phyloP scores from a whole-genome alignment of 2,888 invertebrate genomes.

The Tinea trinotella region DNA sequence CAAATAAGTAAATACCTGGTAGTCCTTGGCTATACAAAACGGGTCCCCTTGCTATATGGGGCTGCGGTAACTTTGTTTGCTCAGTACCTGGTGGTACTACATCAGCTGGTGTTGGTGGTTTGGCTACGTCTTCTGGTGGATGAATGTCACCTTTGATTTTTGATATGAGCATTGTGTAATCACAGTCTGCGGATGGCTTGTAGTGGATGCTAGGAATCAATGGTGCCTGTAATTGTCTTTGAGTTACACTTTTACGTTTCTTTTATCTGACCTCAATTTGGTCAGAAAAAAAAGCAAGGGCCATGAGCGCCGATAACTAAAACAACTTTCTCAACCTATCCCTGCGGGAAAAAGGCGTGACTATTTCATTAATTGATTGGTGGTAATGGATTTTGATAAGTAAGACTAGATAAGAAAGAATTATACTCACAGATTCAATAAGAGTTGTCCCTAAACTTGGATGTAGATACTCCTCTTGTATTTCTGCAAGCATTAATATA shows the following conservation, averaged over 20 bases:
- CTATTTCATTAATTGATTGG: no score
- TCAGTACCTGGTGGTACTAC: conserved; percentile 57
- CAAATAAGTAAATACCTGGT: background rate
- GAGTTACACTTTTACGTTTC: no score
- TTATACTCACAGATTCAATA: conserved; percentile 76
- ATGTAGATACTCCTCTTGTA: conserved; percentile 85
- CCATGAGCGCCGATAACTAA: no score
- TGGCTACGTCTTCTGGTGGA: conserved; percentile 31
- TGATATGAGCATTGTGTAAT: conserved; percentile 89
- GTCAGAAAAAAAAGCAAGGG: no score
- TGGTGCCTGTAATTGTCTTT: conserved; percentile 58
- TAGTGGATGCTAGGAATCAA: conserved; percentile 78
- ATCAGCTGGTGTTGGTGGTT: conserved; percentile 44
- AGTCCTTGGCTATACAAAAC: conserved; percentile 44
- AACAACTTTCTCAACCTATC: no score
- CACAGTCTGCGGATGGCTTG: conserved; percentile 88
- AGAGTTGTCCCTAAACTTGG: conserved; percentile 80
- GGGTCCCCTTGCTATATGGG: conserved; percentile 37
- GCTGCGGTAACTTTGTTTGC: conserved; percentile 34
- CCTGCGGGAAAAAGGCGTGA: no score
- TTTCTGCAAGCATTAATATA: background rate
- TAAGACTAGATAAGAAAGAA: background rate
- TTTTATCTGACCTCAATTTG: no score
- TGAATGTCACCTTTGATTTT: conserved; percentile 79
- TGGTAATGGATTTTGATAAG: no score